Evolutionary conservation across 1,140 invertebrate species (phyloP), one percentile per base, ranked within the genome.

Genomic region (Batillaria attramentaria): DNA sequence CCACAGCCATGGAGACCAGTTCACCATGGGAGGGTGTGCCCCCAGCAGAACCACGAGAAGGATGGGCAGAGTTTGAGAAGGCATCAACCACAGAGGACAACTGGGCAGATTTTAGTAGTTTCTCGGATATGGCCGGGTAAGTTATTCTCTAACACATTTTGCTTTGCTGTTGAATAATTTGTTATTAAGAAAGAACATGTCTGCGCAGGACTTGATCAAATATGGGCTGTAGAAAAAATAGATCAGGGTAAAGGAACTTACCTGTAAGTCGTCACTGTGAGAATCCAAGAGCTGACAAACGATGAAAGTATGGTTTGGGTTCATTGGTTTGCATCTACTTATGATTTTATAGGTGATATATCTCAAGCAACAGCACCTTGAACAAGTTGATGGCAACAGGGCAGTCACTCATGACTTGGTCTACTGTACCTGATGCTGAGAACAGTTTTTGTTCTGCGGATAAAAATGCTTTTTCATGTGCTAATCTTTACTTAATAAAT

Each of bases 1-100:
- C 74, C 37, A 84, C 88, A 78, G 88, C 88, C 35, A 89, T 91
- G 80, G 89, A 90, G 83, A 87, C 89, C 42, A 79, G 74, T 3
- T 89, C 90, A 77, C 89, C 91, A 28, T 91, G 84, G 85, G 43
- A 57, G 28, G 80, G 57, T 33, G 39, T 46, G 43, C 72, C 37
- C 41, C 70, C 80, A n/a, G 50, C 43, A n/a, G 39, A 76, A 20
- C 68, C 82, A 57, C 37, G 74, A 37, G 82, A 84, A 16, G 81
- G 81, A 24, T 89, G 88, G 87, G 88, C 88, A 13, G 80, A 86
- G 75, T 89, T 89, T 84, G 80, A 80, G 35, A 83, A 86, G 39
- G 35, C 75, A 20, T 57, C 81, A 43, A 68, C 41, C 16, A 35
- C 41, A 37, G 79, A 79, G 31, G 85, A 88, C 65, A 86, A 84